These are phyloP conservation scores for Pseudomyrmex gracilis DNA, from an alignment of 1,140 invertebrate species.

Conservation along the genomic window DNA sequence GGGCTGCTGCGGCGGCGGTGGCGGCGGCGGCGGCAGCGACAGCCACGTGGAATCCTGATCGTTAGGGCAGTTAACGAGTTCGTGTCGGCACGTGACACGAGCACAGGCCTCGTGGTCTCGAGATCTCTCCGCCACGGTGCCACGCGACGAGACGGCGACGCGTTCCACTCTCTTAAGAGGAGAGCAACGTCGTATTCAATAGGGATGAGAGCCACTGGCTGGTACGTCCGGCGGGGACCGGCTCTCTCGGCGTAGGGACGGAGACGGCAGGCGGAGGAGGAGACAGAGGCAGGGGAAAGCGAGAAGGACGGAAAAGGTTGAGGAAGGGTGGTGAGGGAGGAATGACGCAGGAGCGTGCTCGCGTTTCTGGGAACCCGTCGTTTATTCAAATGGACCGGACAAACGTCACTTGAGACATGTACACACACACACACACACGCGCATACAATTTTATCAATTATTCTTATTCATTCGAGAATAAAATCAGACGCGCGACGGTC, in stretches of 20 bases:
- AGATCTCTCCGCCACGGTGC: constrained; percentile 50
- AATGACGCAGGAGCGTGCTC: constrained; percentile 78
- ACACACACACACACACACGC: no score
- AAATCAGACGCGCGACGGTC: background rate
- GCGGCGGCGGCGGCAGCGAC: constrained; percentile 26
- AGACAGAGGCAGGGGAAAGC: constrained; percentile 68
- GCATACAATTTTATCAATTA: no score
- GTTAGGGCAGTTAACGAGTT: constrained; percentile 82
- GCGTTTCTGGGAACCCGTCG: constrained; percentile 72
- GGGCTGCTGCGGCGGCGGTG: constrained; percentile 15
- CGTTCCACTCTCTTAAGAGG: background rate
- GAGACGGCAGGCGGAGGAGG: constrained; percentile 65
- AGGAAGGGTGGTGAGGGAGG: constrained; percentile 48
- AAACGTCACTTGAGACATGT: background rate
- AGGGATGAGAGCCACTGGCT: constrained; percentile 70
- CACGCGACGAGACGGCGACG: constrained; percentile 56
- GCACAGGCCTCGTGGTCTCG: constrained; percentile 64
- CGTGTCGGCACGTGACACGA: constrained; percentile 79
- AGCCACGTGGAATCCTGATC: constrained; percentile 79
- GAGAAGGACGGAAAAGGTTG: constrained; percentile 59
- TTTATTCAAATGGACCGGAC: constrained; percentile 9
- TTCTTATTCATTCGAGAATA: no score
- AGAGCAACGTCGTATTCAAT: constrained; percentile 11
- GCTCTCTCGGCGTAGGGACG: constrained; percentile 64
- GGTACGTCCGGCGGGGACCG: constrained; percentile 73